Base-by-base conservation (phyloP, 2,888 invertebrate genomes). In the Arctia plantaginis region DNA sequence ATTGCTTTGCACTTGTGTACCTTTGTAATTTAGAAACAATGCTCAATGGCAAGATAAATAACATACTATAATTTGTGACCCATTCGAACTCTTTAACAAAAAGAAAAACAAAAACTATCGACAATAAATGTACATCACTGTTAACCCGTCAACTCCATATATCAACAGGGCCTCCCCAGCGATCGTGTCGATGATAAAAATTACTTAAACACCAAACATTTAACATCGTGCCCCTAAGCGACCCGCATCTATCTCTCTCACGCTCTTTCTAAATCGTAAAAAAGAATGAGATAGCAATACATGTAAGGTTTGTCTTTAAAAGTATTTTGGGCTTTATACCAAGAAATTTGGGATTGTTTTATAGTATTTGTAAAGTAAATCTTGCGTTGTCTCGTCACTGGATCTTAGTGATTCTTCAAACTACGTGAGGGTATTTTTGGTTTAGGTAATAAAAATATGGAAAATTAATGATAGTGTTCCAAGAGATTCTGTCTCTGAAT, bases 181-280 rank as follows among this genome's bases (percentile, higher is more conserved):
- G 95, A 95, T 95, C 91, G 95, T 95, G 95, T 94, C 93, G 90
- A 92, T 90, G 95, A 95, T 95, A 95, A 95, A 94, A 94, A 95
- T 94, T 95, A 95, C 95, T 95, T 95, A 95, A 95, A 94, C 94
- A 94, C 94, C 93, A 93, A 93, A 92, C 94, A 94, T 95, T 94
- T 94, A 94, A 93, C 94, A 91, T 92, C 83, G 83, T 90, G 93
- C 90, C 92, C 91, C 91, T 87, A 89, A 80, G 80, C 84, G 90
- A 89, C 90, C 88, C 84, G 86, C 77, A 72, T 62, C 86, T 81
- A 72, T 94, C 93, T 84, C 89, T 85, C 77, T 93, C 89, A 59
- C 87, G 75, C 92, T 66, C 69, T 71, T 69, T 69, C 51, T 78
- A 69, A 70, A 41, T 18, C 33, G 71, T 73, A 81, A 71, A 70